Evolutionary conservation across 2,888 invertebrate genomes (phyloP), one percentile per base, ranked within the genome.

Genomic region (Mythimna impura): DNA sequence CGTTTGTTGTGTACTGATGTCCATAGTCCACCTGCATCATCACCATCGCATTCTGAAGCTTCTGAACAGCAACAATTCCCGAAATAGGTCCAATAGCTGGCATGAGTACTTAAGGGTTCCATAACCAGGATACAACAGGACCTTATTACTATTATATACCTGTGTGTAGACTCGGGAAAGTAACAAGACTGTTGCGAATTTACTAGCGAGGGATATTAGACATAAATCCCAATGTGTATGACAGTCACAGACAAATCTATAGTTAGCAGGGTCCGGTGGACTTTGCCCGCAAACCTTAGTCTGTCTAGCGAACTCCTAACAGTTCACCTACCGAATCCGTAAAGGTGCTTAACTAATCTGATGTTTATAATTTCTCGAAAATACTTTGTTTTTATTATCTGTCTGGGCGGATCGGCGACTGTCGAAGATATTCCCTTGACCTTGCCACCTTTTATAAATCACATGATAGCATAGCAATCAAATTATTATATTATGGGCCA

Each of bases 391-490:
- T 25, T 36, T 14, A 10, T 9, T 47, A 55, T 55, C 6, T 54
- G 54, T 47, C 1, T 62, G 7, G 3, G 22, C 34, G 14, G 34
- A 14, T 57, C 17, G 10, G 54, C 79, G 70, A 71, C 76, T 60
- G 71, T 68, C 63, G 22, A 61, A 66, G 8, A 61, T 55, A 36
- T 54, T 58, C 43, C 66, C 61, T 71, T 76, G 76, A 67, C 77
- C 73, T 76, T 76, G 66, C 3, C n/a, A 50, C 12, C 43, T 43
- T 6, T 9, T 58, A 50, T 34, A 36, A 43, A 55, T 67, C 36
- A 20, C 5, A 61, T 10, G 52, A 58, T 73, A 63, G 34, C 12
- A 47, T 17, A 47, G 47, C 47, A 47, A 47, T 47, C 6, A 47
- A 47, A 47, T 47, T 6, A 17, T 47, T 43, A 30, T 30, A 47